A percentile compares a stretch with the other conserved stretches of the same genome.
These are phyloP conservation scores for Nilaparvata lugens DNA, from an alignment of 1,140 invertebrate genomes.

Conservation along the genomic window DNA sequence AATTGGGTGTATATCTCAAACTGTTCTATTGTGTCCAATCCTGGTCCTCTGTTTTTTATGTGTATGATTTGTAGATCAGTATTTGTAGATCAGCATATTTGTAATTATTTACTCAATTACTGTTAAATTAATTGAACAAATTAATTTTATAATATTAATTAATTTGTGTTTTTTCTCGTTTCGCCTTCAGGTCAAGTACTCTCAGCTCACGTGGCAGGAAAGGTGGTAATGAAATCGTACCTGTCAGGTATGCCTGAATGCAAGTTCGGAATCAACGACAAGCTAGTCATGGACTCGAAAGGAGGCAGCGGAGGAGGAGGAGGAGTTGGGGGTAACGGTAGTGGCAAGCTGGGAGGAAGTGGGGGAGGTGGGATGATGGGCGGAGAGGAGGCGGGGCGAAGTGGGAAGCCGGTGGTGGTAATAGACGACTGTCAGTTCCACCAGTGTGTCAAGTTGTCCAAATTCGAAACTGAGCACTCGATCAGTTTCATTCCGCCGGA, in stretches of 20 bases:
- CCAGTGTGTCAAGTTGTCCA: conserved; percentile 98
- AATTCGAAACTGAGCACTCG: conserved; percentile 99
- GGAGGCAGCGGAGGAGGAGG: conserved; percentile 42
- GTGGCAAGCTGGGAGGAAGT: conserved; percentile 44
- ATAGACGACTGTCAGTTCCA: conserved; percentile 99
- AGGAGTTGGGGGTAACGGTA: conserved; percentile 16
- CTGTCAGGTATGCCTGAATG: conserved; percentile 99
- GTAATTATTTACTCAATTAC: too few species aligned
- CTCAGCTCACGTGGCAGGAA: conserved; percentile 97
- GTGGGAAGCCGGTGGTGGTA: conserved; percentile 92
- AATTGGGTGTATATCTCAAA: too few species aligned
- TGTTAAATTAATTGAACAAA: too few species aligned
- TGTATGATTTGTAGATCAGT: too few species aligned
- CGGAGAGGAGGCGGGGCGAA: conserved; percentile 75
- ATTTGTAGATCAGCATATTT: too few species aligned
- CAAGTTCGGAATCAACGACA: conserved; percentile 99
- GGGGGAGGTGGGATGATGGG: conserved; percentile 81
- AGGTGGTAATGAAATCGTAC: conserved; percentile 99
- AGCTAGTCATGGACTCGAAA: conserved; percentile 98
- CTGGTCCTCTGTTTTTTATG: too few species aligned
- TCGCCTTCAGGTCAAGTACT: conserved; percentile 80
- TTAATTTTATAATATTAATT: too few species aligned
- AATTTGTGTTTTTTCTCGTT: conserved; percentile 18
- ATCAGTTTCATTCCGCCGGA: conserved; percentile 99
- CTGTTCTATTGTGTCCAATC: too few species aligned